These are phyloP conservation scores for Platygyra sinensis DNA, from an alignment of 64 coral and sea anemone genomes.

Conservation along the genomic window DNA sequence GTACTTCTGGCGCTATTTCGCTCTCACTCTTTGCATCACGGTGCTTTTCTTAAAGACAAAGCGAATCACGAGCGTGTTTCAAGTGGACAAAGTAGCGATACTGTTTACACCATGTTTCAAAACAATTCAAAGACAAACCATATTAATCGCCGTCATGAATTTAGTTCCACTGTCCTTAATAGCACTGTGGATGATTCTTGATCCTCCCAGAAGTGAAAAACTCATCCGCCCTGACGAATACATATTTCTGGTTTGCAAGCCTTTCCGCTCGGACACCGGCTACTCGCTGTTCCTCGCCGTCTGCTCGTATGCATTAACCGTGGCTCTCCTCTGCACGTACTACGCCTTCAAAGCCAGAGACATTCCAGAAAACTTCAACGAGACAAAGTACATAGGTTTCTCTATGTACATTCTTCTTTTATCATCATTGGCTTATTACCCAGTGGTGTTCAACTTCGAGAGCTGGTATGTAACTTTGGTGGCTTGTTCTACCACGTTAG, in stretches of 20 bases:
- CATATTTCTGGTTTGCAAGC: constrained; percentile 51
- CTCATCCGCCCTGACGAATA: constrained; percentile 35
- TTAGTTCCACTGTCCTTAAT: not conserved
- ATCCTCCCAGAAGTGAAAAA: constrained; percentile 40
- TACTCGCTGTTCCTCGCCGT: constrained; percentile 35
- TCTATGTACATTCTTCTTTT: constrained; percentile 72
- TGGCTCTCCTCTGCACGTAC: constrained; percentile 55
- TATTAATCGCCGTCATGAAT: not conserved
- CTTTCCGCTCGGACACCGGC: constrained; percentile 25
- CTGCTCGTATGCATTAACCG: not conserved
- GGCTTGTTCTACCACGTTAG: constrained; percentile 69
- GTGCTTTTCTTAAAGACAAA: constrained; percentile 66
- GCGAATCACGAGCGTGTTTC: constrained; percentile 67
- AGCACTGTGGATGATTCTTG: constrained; percentile 39
- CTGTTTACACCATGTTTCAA: constrained; percentile 37
- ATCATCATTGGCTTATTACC: constrained; percentile 69
- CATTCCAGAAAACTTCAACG: constrained; percentile 82
- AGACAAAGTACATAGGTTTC: constrained; percentile 79
- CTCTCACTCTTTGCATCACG: constrained; percentile 21
- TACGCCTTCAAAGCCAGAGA: constrained; percentile 69
- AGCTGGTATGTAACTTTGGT: constrained; percentile 69
- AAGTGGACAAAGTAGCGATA: constrained; percentile 17
- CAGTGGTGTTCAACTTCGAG: constrained; percentile 55
- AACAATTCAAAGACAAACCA: constrained; percentile 29
- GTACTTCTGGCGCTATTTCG: constrained; percentile 40